phyloP scores from a whole-genome alignment of 2,113 vertebrate species.

The Synodontis membranacea region DNA sequence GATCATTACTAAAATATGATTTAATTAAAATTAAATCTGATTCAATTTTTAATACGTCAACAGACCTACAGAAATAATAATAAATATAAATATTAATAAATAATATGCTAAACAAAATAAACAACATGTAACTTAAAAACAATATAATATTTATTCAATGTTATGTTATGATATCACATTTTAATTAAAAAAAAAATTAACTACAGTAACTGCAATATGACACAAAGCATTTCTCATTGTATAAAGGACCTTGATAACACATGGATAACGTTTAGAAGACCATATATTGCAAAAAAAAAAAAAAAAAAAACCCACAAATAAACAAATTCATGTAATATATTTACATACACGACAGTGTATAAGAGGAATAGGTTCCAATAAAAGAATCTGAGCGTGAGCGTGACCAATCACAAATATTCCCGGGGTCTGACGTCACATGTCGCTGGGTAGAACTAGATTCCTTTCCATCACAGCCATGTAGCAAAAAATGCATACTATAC shows the following conservation, averaged over 20 bases:
- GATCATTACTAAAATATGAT: background rate
- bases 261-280: background rate
- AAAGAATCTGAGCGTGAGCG: too few species aligned
- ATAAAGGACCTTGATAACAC: background rate
- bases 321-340: background rate
- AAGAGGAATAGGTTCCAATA: background rate
- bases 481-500: too few species aligned
- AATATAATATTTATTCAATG: background rate
- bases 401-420: background rate
- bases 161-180: background rate
- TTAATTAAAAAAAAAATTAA: background rate
- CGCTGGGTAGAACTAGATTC: constrained; percentile 10
- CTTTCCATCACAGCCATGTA: background rate
- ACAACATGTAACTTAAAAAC: background rate
- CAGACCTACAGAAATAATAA: too few species aligned
- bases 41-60: background rate
- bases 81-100: background rate
- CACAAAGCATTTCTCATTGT: too few species aligned
- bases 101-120: background rate
- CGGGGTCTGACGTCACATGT: constrained; percentile 24
- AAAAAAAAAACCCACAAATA: too few species aligned
- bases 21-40: background rate
- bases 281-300: background rate
- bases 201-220: background rate
- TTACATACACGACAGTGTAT: background rate